Evolutionary conservation across 2,113 vertebrate genomes (phyloP), one percentile per base, ranked within the genome.

Genomic region (Bambusicola thoracicus): DNA sequence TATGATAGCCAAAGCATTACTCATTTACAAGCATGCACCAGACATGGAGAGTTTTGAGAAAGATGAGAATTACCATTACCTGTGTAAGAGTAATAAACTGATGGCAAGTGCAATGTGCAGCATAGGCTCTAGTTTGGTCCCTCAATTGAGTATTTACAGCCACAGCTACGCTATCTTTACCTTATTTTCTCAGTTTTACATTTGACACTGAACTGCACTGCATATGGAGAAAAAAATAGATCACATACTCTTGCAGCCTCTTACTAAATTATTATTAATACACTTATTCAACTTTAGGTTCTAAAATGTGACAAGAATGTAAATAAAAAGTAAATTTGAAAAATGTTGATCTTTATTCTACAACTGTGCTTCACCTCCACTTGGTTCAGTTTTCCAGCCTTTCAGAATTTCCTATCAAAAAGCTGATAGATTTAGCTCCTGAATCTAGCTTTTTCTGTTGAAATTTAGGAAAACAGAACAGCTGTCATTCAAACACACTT

Each of bases 361-460:
- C 67, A 66, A 24, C 41, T 12, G 7, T 55, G 61, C 24, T 91
- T 91, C 61, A 91, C 34, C 49, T 49, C 41, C 30, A 80, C 27
- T 94, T 58, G 53, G 85, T 75, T 77, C 81, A 89, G 78, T 34
- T 51, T 55, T 87, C 63, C 75, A 80, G 46, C 38, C 75, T 65
- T 63, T 15, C 69, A 74, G 68, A 67, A 67, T 61, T 92, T 51
- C 63, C 75, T 91, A 96, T 91, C 85, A 87, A 68, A 89, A 93
- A 95, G 29, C 72, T 87, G 91, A 80, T 91, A 96, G 89, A 93
- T 94, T 80, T 77, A 95, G 67, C 65, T 94, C 81, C 78, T 65
- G 74, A 85, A 67, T 46, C 80, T 73, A 41, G 44, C n/a, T 80
- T 89, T 91, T 61, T 84, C 55, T 77, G 75, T 30, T 77, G 87